These are phyloP conservation scores for Arvicola amphibius DNA, from an alignment of 2,797 vertebrate genomes.

Conservation along the genomic window DNA sequence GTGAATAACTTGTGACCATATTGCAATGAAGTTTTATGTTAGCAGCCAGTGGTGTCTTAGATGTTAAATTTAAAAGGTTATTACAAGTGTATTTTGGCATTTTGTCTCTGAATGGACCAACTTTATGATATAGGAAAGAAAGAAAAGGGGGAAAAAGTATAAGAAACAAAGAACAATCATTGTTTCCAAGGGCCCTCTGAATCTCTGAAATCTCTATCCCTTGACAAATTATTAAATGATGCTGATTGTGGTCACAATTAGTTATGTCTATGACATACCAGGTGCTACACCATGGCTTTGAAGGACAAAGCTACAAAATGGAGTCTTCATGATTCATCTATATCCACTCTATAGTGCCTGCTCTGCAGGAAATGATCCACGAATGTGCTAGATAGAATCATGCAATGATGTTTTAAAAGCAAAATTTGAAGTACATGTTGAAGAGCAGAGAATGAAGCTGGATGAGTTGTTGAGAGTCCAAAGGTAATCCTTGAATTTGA, in stretches of 20 bases:
- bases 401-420: not conserved
- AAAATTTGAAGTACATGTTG: not conserved
- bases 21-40: not conserved
- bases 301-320: not conserved
- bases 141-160: not conserved
- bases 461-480: not conserved
- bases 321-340: not conserved
- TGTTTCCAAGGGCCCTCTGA: not conserved
- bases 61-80: slow-evolving; percentile 69
- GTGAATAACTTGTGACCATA: slow-evolving; percentile 33
- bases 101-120: slow-evolving; percentile 17
- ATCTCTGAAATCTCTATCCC: not conserved
- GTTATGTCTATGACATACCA: not conserved
- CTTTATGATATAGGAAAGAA: not conserved
- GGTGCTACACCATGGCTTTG: not conserved
- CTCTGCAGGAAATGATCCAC: not conserved
- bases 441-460: not conserved
- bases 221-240: not conserved
- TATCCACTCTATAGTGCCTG: not conserved
- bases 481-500: not conserved
- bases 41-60: slow-evolving; percentile 52
- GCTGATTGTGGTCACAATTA: not conserved
- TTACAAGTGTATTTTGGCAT: not conserved
- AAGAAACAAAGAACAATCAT: not conserved
- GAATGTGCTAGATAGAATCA: not conserved